phyloP scores from a whole-genome alignment of 2,113 vertebrate genomes.

The Oreotragus oreotragus region DNA sequence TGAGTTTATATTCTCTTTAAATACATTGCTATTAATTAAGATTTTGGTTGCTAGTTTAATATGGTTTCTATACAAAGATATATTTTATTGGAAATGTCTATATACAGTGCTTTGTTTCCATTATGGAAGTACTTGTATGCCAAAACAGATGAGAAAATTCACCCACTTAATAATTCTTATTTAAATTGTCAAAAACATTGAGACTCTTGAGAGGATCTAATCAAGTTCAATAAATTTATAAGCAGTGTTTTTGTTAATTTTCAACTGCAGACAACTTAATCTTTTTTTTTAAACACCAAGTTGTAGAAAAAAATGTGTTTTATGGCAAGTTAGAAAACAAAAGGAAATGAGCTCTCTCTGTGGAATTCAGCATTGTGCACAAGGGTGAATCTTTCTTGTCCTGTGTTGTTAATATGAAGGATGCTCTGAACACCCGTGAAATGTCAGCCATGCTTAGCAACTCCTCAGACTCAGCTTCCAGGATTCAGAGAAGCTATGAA shows the following conservation, averaged over 20 bases:
- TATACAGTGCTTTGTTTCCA: conserved; percentile 5
- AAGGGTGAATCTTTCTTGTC: background rate
- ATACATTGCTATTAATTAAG: background rate
- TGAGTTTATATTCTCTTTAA: background rate
- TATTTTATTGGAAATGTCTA: conserved; percentile 47
- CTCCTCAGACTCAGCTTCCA: background rate
- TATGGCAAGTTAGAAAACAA: conserved; percentile 43
- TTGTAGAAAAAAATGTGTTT: background rate
- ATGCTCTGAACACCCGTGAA: background rate
- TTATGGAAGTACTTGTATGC: conserved; percentile 40
- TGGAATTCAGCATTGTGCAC: background rate
- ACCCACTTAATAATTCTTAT: conserved; percentile 54
- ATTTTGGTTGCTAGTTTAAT: background rate
- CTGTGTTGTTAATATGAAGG: background rate
- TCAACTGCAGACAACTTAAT: conserved; percentile 62
- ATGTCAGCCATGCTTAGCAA: background rate
- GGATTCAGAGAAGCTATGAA: background rate
- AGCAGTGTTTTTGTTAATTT: conserved; percentile 60
- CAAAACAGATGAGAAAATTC: conserved; percentile 60
- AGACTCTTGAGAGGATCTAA: conserved; percentile 62
- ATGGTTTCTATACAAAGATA: conserved; percentile 40
- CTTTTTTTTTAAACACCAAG: background rate
- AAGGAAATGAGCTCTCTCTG: background rate
- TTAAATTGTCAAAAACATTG: conserved; percentile 74
- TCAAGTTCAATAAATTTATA: conserved; percentile 72